Evolutionary conservation across 2,797 vertebrate genomes (phyloP).

Genomic region (Macroramphosus scolopax): DNA sequence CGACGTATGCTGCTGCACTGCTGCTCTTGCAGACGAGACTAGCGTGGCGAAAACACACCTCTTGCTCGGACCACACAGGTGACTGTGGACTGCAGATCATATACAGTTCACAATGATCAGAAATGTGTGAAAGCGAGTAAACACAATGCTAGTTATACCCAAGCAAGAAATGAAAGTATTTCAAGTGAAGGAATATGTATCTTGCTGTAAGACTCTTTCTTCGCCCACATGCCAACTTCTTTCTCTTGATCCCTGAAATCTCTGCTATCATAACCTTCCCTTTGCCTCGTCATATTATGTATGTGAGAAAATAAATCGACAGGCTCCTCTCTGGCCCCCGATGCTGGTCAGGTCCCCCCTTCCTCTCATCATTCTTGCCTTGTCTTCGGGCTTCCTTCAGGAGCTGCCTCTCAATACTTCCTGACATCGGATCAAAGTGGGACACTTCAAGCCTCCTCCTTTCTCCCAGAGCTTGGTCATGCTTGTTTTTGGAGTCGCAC

Average conservation of each 20-base stretch:
- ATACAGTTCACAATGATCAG: too few relatives aligned
- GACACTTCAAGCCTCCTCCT: constrained; percentile 28
- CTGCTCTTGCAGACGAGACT: too few relatives aligned
- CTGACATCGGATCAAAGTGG: constrained; percentile 63
- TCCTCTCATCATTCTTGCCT: constrained; percentile 38
- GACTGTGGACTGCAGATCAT: too few relatives aligned
- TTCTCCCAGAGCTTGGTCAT: constrained; percentile 18
- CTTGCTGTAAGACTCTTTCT: too few relatives aligned
- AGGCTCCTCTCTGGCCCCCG: constrained; percentile 19
- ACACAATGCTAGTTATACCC: too few relatives aligned
- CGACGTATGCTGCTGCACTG: too few relatives aligned
- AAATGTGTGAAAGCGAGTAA: too few relatives aligned
- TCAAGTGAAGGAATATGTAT: too few relatives aligned
- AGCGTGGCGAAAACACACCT: too few relatives aligned
- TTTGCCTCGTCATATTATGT: constrained; percentile 19
- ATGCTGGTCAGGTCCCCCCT: constrained; percentile 37
- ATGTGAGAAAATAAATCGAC: constrained; percentile 22
- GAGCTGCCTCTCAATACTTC: constrained; percentile 41
- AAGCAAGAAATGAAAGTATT: too few relatives aligned
- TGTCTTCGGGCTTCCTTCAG: constrained; percentile 44
- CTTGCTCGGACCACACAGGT: too few relatives aligned
- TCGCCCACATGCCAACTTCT: constrained; percentile 6
- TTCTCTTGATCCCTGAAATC: constrained; percentile 12
- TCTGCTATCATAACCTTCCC: constrained; percentile 17
- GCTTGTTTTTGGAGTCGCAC: constrained; percentile 49